Conservation (phyloP, 2,113 vertebrate species). For the Tor tambroides region DNA sequence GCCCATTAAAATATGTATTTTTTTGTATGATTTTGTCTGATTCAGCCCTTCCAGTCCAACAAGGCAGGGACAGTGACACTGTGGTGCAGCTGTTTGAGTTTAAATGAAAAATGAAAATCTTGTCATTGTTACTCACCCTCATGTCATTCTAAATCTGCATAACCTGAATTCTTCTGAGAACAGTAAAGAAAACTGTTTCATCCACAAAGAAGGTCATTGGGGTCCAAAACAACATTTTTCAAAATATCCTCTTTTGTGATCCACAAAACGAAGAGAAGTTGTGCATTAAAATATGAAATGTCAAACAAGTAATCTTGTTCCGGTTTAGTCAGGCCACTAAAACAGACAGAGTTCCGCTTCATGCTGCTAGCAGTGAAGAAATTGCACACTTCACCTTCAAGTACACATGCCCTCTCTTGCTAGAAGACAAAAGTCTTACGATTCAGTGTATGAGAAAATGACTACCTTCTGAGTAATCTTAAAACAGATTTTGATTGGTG, state of each 20-base stretch:
- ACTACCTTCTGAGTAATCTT: neutral
- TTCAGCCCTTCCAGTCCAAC: conserved; percentile 23
- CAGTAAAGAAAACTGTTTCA: neutral
- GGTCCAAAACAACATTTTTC: neutral
- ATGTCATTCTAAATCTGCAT: neutral
- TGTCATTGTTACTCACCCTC: neutral
- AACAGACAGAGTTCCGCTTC: neutral
- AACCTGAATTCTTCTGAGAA: neutral
- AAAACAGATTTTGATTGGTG: neutral
- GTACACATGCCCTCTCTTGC: neutral
- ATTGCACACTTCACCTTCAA: neutral
- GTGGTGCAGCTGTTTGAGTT: conserved; percentile 61
- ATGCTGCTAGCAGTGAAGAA: neutral
- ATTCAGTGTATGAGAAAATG: neutral
- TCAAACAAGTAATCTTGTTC: neutral
- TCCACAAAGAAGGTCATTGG: neutral
- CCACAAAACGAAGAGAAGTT: neutral
- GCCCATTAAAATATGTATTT: neutral
- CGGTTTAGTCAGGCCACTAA: neutral
- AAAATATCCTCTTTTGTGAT: neutral
- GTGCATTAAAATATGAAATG: too few relatives aligned
- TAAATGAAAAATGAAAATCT: conserved; percentile 49
- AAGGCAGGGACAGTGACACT: conserved; percentile 30
- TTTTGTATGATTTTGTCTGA: neutral
- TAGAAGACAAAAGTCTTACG: neutral